A percentile compares a stretch with the other conserved stretches of the same genome.
phyloP scores from a whole-genome alignment of 2,888 invertebrate species.

The Callosobruchus maculatus region DNA sequence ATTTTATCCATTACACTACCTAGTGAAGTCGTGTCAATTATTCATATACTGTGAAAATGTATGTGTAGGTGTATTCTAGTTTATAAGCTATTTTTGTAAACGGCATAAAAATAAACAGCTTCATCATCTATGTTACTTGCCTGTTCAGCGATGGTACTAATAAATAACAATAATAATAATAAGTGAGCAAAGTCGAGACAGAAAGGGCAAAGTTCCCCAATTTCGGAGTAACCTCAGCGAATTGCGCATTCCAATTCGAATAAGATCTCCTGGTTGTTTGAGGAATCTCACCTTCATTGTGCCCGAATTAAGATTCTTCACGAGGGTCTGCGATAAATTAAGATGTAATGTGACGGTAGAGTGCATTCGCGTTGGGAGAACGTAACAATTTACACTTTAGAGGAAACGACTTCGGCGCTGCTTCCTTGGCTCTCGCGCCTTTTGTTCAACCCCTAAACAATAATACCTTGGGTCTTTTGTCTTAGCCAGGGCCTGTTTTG shows the following conservation, averaged over 20 bases:
- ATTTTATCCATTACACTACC: too few species aligned
- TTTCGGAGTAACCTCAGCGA: not conserved
- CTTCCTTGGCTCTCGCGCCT: not conserved
- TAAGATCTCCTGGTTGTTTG: not conserved
- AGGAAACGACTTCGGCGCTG: conserved; percentile 8
- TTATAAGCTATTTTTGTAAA: too few species aligned
- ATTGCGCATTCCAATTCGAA: not conserved
- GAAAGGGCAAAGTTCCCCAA: not conserved
- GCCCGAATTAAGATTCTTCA: not conserved
- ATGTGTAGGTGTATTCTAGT: too few species aligned
- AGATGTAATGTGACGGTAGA: not conserved
- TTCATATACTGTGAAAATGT: too few species aligned
- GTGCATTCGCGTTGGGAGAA: conserved; percentile 5
- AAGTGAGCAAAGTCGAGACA: too few species aligned
- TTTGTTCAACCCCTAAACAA: not conserved
- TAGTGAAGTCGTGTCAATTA: too few species aligned
- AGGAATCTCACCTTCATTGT: not conserved
- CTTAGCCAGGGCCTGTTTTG: not conserved
- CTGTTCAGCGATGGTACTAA: too few species aligned
- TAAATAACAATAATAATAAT: too few species aligned
- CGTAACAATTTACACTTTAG: conserved; percentile 4
- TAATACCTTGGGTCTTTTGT: not conserved
- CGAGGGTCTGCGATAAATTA: not conserved
- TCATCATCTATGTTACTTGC: too few species aligned
- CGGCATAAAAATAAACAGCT: too few species aligned